Evolutionary conservation across 1,140 invertebrate genomes (phyloP), one percentile per base, ranked within the genome.

Genomic region (Cotesia typhae): DNA sequence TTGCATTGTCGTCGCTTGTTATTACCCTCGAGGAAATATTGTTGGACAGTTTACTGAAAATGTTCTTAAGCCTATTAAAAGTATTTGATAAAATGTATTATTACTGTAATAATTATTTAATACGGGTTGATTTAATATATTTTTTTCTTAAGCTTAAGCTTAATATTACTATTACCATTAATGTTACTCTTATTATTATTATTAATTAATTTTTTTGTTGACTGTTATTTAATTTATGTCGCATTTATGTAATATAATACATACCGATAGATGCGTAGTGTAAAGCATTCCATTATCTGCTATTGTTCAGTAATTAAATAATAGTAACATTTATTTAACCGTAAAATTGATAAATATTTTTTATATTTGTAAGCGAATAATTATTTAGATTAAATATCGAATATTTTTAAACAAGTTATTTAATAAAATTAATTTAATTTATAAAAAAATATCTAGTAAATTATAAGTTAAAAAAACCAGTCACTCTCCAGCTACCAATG

Each of bases 21-120:
- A 95, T 75, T 89, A 90, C 84, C 94, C 94, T n/a, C 89, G 93
- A n/a, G 94, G 94, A 38, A 96, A 96, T 79, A 90, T 91, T 67
- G 86, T 92, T 6, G 92, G 92, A 1, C 89, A 91, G 66, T 95
- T 94, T 75, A 79, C 85, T 0, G 89, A 89, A 67, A 94, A 94
- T 82, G 92, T 95, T 35, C 82, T 82, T n/a, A 90, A 89, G 63
- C 87, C 89, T 76, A 20, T 78, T 37, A 85, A 84, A 64, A 79
- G 41, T 28, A 55, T 70, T 35, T 82, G 67, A 78, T 79, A 74
- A 66, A 72, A 9, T n/a, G 9, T 10, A 60, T 53, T 55, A 4
- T 41, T 47, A 28, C 69, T 10, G 4, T 64, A 17, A 71, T 51
- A 7, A 74, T 38, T 28, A 77, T 75, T 80, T 61, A 74, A 81